Evolutionary conservation across 1,140 invertebrate genomes (phyloP).

Genomic region (Brachionus angularis): DNA sequence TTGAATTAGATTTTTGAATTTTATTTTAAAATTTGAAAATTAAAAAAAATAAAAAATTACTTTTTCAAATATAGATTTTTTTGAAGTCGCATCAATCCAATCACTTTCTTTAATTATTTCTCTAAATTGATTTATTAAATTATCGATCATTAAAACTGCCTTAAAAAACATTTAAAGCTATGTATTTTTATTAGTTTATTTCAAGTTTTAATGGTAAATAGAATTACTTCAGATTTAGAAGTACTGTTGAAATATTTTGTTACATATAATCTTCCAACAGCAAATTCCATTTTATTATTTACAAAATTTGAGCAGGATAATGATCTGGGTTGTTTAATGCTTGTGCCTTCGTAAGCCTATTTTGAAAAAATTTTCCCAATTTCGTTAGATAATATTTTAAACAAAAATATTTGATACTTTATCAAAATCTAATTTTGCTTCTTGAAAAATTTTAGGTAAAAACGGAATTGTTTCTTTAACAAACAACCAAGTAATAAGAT

Average conservation of each 20-base stretch:
- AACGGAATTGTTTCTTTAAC: slow-evolving; percentile 37
- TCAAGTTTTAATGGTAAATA: too few relatives aligned
- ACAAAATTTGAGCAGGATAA: slow-evolving; percentile 69
- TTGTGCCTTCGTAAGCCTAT: slow-evolving; percentile 32
- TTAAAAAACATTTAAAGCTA: background rate
- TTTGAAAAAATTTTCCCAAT: background rate
- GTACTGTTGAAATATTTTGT: slow-evolving; percentile 74
- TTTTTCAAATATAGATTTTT: slow-evolving; percentile 70
- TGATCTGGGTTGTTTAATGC: slow-evolving; percentile 11
- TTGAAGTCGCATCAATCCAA: slow-evolving; percentile 76
- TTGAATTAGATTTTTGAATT: too few relatives aligned
- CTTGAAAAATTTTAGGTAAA: slow-evolving; percentile 39
- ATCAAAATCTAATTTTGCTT: slow-evolving; percentile 41
- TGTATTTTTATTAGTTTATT: too few relatives aligned
- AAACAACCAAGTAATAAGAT: slow-evolving; percentile 37
- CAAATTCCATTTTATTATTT: slow-evolving; percentile 78
- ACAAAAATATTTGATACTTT: background rate
- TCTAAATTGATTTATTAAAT: slow-evolving; percentile 71
- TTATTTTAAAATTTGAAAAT: slow-evolving; percentile 37
- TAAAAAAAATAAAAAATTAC: slow-evolving; percentile 48
- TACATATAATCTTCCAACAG: slow-evolving; percentile 87
- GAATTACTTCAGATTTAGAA: slow-evolving; percentile 66
- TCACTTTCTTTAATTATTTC: slow-evolving; percentile 65
- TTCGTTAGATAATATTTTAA: background rate
- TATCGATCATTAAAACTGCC: slow-evolving; percentile 74